phyloP scores from a whole-genome alignment of 2,797 vertebrate species.

The Lepilemur ruficaudatus region DNA sequence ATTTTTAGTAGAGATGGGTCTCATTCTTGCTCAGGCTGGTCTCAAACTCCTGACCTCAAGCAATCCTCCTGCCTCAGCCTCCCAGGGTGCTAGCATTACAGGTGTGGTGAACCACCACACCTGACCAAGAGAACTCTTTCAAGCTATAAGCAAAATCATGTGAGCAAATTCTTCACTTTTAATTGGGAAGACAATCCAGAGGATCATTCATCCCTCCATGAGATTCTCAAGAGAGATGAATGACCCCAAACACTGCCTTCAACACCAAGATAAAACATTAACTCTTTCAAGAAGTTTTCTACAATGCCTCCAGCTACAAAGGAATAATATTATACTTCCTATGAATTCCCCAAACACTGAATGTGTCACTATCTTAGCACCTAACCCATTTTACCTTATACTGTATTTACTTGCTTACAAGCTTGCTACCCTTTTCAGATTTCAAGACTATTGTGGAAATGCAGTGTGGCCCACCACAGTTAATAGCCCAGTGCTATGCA shows the following conservation, averaged over 20 bases:
- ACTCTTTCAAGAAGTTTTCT: neutral
- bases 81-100: too few species aligned
- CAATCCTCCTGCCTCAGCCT: too few species aligned
- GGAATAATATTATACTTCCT: neutral
- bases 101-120: too few species aligned
- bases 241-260: neutral
- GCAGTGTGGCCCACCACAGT: neutral
- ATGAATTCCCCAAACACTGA: neutral
- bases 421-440: neutral
- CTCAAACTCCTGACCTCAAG: too few species aligned
- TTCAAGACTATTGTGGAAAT: conserved; percentile 20
- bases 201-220: neutral
- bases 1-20: too few species aligned
- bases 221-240: neutral
- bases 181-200: neutral
- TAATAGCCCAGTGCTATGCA: neutral
- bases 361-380: neutral
- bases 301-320: neutral
- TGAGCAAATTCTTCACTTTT: neutral
- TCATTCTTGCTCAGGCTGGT: too few species aligned
- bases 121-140: neutral
- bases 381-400: neutral
- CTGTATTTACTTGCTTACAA: neutral
- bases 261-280: neutral
- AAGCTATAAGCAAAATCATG: neutral